Conservation (phyloP, 2,113 vertebrate species). For the Chionomys nivalis region DNA sequence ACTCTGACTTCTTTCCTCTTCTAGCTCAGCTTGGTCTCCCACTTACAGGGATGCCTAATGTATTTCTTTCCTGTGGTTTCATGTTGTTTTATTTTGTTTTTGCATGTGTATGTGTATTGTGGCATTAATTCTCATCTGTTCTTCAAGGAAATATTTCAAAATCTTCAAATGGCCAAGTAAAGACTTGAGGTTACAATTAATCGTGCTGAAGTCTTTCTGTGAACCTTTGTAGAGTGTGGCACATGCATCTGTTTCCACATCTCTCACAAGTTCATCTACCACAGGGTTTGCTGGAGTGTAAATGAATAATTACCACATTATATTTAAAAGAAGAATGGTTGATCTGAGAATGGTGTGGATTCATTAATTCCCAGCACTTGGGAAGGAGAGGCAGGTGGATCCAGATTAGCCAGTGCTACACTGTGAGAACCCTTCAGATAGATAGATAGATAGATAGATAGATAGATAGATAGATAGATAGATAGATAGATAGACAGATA, state of each 20-base stretch:
- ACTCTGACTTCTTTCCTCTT: no score
- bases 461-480: background rate
- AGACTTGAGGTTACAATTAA: background rate
- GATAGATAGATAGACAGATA: background rate
- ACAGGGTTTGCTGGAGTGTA: background rate
- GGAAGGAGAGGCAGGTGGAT: background rate
- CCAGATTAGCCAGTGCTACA: background rate
- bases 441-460: background rate
- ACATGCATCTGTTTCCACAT: background rate
- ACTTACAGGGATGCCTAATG: background rate
- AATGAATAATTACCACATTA: background rate
- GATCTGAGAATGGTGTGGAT: no score
- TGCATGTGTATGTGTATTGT: background rate
- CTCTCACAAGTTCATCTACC: background rate
- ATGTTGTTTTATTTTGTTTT: background rate
- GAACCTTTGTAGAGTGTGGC: background rate
- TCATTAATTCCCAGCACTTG: background rate
- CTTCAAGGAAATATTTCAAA: slow-evolving; percentile 39
- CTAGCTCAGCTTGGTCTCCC: no score
- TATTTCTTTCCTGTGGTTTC: background rate
- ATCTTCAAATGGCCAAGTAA: slow-evolving; percentile 25
- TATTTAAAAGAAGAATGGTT: background rate
- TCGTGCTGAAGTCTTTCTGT: background rate
- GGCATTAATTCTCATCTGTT: background rate
- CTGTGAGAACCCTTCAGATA: background rate